A percentile compares a stretch with the other conserved stretches of the same genome.
phyloP scores from a whole-genome alignment of 2,888 invertebrate genomes.

The Ophion obscuratus region DNA sequence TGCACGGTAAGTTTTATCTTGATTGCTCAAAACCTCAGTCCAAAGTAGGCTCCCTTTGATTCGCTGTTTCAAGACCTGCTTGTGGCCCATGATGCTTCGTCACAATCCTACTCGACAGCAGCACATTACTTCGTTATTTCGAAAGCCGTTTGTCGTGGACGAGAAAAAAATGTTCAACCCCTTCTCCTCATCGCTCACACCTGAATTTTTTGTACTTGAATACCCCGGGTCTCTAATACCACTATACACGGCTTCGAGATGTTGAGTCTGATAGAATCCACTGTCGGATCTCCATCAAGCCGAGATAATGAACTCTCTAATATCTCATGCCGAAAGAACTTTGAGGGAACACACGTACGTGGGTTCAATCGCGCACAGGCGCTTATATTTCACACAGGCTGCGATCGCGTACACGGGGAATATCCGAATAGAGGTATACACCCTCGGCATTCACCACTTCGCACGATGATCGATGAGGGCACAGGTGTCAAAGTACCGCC shows the following conservation, averaged over 20 bases:
- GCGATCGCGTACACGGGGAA: conserved; percentile 25
- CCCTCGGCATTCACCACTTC: conserved; percentile 61
- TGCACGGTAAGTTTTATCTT: too few relatives aligned
- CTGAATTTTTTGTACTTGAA: conserved; percentile 12
- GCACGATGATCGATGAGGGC: conserved; percentile 79
- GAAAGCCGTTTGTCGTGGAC: neutral
- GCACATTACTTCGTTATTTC: neutral
- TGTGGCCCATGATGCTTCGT: neutral
- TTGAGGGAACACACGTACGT: conserved; percentile 29
- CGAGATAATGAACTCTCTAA: conserved; percentile 66
- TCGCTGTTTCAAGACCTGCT: neutral
- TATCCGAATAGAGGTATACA: conserved; percentile 64
- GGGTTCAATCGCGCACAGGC: conserved; percentile 23
- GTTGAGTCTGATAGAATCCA: conserved; percentile 49
- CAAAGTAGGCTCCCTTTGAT: neutral
- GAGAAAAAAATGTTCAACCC: conserved; percentile 21
- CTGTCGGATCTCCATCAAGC: conserved; percentile 64
- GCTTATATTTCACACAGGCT: conserved; percentile 30
- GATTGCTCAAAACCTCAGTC: neutral
- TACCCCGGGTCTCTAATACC: conserved; percentile 15
- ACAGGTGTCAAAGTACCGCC: conserved; percentile 78
- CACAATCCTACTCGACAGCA: neutral
- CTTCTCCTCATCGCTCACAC: conserved; percentile 5
- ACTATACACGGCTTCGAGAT: conserved; percentile 13
- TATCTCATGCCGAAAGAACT: conserved; percentile 49